These are phyloP conservation scores for Lepilemur septentrionalis DNA, from an alignment of 2,797 vertebrate species.

Conservation along the genomic window DNA sequence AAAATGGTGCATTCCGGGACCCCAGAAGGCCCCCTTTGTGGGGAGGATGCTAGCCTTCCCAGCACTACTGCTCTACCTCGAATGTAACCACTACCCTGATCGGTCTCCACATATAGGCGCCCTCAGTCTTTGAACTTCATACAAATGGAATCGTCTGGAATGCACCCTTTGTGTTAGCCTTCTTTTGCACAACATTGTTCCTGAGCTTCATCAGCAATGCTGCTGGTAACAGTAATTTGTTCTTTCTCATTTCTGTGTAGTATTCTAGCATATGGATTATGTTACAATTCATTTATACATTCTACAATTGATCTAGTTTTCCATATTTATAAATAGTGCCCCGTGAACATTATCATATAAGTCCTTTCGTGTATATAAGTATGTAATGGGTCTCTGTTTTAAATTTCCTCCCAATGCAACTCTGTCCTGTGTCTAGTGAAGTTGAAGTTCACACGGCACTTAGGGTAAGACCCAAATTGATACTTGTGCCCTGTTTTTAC, in stretches of 20 bases:
- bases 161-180: too few species aligned
- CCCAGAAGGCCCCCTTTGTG: rapidly evolving
- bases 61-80: neutral
- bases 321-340: neutral
- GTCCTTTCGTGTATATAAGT: neutral
- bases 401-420: neutral
- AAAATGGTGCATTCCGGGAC: neutral
- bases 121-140: neutral
- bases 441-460: neutral
- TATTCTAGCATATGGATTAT: neutral
- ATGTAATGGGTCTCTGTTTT: neutral
- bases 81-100: neutral
- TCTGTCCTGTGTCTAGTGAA: neutral
- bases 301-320: neutral
- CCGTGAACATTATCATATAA: neutral
- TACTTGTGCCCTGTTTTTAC: neutral
- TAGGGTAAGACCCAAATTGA: neutral
- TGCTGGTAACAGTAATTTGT: neutral
- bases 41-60: neutral
- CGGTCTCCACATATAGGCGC: neutral
- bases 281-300: neutral
- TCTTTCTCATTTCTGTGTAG: neutral
- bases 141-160: neutral
- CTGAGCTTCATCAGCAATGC: neutral
- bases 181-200: neutral